These are phyloP conservation scores for Myoxocephalus aenaeus DNA, from an alignment of 2,797 vertebrate genomes.

Conservation along the genomic window DNA sequence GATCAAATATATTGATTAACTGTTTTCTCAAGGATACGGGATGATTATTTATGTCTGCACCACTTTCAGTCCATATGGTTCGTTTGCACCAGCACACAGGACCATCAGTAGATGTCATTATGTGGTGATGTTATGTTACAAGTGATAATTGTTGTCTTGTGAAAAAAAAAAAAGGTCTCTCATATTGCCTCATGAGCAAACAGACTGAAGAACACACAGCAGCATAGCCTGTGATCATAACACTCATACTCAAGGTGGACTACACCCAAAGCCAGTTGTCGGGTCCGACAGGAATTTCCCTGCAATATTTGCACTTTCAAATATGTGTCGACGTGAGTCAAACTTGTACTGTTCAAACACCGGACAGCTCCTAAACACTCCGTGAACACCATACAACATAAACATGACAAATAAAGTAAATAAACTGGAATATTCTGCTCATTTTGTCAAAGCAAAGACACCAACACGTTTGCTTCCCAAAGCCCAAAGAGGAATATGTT, in stretches of 20 bases:
- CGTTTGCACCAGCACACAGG: neutral
- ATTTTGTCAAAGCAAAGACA: neutral
- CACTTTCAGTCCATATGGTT: neutral
- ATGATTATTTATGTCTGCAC: neutral
- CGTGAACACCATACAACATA: neutral
- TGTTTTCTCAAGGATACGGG: neutral
- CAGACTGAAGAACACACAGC: constrained; percentile 6
- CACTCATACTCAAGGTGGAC: constrained; percentile 35
- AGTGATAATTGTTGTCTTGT: neutral
- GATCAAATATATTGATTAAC: constrained; percentile 10
- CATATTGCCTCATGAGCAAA: neutral
- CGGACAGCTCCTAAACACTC: neutral
- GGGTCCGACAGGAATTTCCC: constrained; percentile 20
- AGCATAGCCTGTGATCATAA: constrained; percentile 7
- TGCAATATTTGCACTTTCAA: constrained; percentile 25
- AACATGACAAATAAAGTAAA: neutral
- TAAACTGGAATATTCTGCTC: neutral
- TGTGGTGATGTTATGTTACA: neutral
- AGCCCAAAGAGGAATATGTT: neutral
- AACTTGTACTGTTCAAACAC: constrained; percentile 2
- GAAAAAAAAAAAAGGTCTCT: neutral
- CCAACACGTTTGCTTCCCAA: neutral
- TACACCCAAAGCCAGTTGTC: constrained; percentile 46
- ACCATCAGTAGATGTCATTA: neutral
- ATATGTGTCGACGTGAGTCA: neutral